Evolutionary conservation across 2,888 invertebrate species (phyloP).

Genomic region (Acanthopleura granulata): DNA sequence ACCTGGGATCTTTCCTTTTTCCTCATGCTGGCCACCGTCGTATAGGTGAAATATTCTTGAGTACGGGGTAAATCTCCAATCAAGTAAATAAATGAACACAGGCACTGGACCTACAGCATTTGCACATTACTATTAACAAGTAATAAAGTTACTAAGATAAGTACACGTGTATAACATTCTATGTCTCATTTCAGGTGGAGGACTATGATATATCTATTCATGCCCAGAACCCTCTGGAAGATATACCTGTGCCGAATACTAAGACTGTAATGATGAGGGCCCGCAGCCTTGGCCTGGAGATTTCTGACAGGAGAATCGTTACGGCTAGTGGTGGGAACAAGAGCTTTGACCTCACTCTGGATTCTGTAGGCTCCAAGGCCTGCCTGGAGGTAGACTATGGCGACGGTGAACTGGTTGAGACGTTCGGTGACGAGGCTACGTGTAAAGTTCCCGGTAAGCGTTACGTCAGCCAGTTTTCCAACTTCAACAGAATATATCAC

Average conservation of each 20-base stretch:
- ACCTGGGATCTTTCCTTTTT: too few relatives aligned
- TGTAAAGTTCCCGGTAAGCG: slow-evolving; percentile 26
- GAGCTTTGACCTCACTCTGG: slow-evolving; percentile 42
- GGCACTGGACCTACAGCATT: too few relatives aligned
- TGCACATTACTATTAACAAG: too few relatives aligned
- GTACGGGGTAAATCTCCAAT: too few relatives aligned
- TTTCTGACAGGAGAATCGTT: slow-evolving; percentile 31
- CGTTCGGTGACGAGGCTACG: slow-evolving; percentile 33
- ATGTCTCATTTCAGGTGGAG: slow-evolving; percentile 3
- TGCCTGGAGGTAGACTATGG: slow-evolving; percentile 54
- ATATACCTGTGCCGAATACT: not conserved
- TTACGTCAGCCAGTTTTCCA: not conserved
- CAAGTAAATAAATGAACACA: too few relatives aligned
- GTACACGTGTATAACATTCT: too few relatives aligned
- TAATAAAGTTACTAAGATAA: too few relatives aligned
- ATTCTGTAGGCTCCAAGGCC: slow-evolving; percentile 39
- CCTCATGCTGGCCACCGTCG: too few relatives aligned
- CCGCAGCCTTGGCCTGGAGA: slow-evolving; percentile 30
- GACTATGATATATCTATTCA: not conserved
- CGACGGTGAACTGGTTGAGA: slow-evolving; percentile 31
- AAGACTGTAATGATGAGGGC: slow-evolving; percentile 32
- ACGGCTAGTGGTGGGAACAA: slow-evolving; percentile 36
- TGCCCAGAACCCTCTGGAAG: not conserved
- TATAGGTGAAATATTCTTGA: too few relatives aligned
- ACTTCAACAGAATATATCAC: slow-evolving; percentile 19